These are phyloP conservation scores for Asobara japonica DNA, from an alignment of 1,140 invertebrate species.

Conservation along the genomic window DNA sequence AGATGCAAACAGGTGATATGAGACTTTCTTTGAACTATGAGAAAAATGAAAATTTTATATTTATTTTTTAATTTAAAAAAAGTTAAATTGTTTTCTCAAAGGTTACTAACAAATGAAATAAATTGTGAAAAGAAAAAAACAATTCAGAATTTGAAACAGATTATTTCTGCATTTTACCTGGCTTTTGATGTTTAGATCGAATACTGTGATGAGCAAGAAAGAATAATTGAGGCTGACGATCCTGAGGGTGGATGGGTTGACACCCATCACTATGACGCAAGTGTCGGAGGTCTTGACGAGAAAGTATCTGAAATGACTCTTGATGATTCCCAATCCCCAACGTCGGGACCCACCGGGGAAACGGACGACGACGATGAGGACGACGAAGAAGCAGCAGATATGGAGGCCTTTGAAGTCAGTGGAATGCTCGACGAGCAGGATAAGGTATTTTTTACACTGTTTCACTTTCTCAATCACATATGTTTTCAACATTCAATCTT, in stretches of 20 bases:
- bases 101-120: too few relatives aligned
- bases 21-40: conserved; percentile 14
- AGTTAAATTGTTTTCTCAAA: too few relatives aligned
- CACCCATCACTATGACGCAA: conserved; percentile 89
- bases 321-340: conserved; percentile 58
- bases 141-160: conserved; percentile 16
- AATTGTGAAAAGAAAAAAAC: too few relatives aligned
- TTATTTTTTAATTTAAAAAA: background rate
- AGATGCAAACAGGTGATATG: conserved; percentile 85
- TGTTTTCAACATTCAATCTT: background rate
- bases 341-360: conserved; percentile 52
- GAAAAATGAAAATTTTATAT: background rate
- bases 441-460: conserved; percentile 70
- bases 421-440: conserved; percentile 92
- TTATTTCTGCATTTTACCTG: background rate
- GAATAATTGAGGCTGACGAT: conserved; percentile 90
- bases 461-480: background rate
- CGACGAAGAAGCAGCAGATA: conserved; percentile 94
- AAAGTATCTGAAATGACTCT: conserved; percentile 77
- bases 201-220: conserved; percentile 88
- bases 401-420: conserved; percentile 97
- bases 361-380: conserved; percentile 86
- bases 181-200: conserved; percentile 75
- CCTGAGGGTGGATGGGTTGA: conserved; percentile 98
- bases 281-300: conserved; percentile 73